These are phyloP conservation scores for Neosilurus mollespiculum DNA, from an alignment of 2,797 vertebrate genomes.

Conservation along the genomic window DNA sequence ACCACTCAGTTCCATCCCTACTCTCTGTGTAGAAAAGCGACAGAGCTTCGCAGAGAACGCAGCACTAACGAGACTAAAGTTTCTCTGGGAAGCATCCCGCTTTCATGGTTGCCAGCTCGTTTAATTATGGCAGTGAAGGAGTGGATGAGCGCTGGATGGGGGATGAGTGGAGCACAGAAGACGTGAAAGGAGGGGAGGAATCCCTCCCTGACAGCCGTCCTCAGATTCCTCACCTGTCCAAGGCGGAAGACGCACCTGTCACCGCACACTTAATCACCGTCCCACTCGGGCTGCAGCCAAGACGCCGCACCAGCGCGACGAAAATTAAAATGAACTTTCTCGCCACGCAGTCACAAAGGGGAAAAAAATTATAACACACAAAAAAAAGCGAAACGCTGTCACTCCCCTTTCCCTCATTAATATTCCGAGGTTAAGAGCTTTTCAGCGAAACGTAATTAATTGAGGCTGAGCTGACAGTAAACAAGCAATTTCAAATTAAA, in stretches of 20 bases:
- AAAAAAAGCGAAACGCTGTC: constrained; percentile 82
- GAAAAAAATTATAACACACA: constrained; percentile 61
- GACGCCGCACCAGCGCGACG: constrained; percentile 62
- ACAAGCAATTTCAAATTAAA: constrained; percentile 99
- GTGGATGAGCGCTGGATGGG: constrained; percentile 31
- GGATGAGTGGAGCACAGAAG: background rate
- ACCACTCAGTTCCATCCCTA: background rate
- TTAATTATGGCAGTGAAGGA: constrained; percentile 71
- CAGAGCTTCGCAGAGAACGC: constrained; percentile 55
- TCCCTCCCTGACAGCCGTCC: constrained; percentile 74
- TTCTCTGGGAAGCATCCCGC: constrained; percentile 69
- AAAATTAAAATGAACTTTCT: constrained; percentile 99
- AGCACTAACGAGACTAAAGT: constrained; percentile 72
- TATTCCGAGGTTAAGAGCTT: constrained; percentile 99
- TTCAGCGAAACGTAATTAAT: constrained; percentile 99
- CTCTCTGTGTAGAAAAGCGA: background rate
- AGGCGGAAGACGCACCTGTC: constrained; percentile 79
- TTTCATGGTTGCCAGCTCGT: constrained; percentile 74
- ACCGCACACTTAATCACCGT: constrained; percentile 80
- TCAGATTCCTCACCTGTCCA: constrained; percentile 83
- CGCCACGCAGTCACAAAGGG: constrained; percentile 77
- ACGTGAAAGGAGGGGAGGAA: constrained; percentile 33
- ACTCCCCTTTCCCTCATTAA: constrained; percentile 99
- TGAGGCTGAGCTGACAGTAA: constrained; percentile 99
- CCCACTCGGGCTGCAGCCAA: constrained; percentile 66